Base-by-base conservation (phyloP, 2,888 invertebrate species). In the Mesoligia furuncula region DNA sequence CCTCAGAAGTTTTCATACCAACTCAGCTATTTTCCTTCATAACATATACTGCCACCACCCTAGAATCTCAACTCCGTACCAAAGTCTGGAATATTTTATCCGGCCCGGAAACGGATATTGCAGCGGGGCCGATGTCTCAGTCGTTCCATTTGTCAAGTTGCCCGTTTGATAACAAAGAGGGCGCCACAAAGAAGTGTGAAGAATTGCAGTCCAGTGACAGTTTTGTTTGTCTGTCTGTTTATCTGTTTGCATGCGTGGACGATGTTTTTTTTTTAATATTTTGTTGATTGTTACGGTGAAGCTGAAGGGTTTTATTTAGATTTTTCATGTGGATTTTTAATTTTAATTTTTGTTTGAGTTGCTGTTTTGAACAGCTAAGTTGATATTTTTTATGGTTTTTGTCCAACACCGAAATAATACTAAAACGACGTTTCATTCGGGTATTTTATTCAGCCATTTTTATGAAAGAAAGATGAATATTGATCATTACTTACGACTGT, bases 81-180 rank as follows among this genome's bases (percentile, higher is more conserved):
- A 72, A 81, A 85, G 86, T 78, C 88, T 81, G 77, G 84, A 82
- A 91, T 92, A 92, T 92, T 91, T 92, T 89, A 91, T 88, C 84
- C 84, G 86, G 79, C 90, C 79, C 86, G 94, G 94, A 94, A 93
- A 88, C 93, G 93, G 94, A 94, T 95, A 94, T 94, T 93, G 94
- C 94, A 90, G 90, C 90, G 89, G 82, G 89, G 91, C 93, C 93
- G 92, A 94, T 94, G 93, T 88, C 87, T 85, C 92, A 91, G 93
- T 93, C 92, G 92, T 92, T 91, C 93, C 94, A 94, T 94, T 94
- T 93, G 94, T 94, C 87, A 88, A 94, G 87, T 81, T 87, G 85
- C 80, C 88, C 89, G 90, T 84, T 89, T 85, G 89, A 86, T 87
- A 94, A 81, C 90, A 90, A 89, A 90, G 90, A 84, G 85, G 85